Conservation (phyloP, 2,113 vertebrate genomes). For the Pampusana beccarii region DNA sequence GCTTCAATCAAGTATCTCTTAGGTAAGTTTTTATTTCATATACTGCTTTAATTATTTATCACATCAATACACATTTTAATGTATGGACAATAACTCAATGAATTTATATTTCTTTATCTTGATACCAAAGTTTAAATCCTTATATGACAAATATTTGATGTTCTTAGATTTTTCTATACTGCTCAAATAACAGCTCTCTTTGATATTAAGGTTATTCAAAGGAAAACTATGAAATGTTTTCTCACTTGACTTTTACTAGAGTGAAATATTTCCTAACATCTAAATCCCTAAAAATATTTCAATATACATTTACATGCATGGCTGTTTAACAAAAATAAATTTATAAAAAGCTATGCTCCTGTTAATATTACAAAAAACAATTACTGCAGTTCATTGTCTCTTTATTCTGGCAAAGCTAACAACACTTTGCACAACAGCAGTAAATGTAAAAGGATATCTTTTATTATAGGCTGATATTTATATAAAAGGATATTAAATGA, state of each 20-base stretch:
- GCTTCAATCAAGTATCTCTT: slow-evolving; percentile 67
- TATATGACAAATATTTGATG: slow-evolving; percentile 13
- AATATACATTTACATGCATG: neutral
- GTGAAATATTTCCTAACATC: slow-evolving; percentile 16
- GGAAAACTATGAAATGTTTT: slow-evolving; percentile 5
- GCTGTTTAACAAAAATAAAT: neutral
- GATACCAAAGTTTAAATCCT: slow-evolving; percentile 45
- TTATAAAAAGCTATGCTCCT: neutral
- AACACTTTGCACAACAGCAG: neutral
- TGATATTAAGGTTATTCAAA: neutral
- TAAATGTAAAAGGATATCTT: slow-evolving; percentile 10
- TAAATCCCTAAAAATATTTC: slow-evolving; percentile 1
- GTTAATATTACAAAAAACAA: slow-evolving; percentile 8
- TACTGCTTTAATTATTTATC: slow-evolving; percentile 28
- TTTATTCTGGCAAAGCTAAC: slow-evolving; percentile 36
- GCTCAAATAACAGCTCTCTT: slow-evolving; percentile 23
- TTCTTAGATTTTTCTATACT: slow-evolving; percentile 28
- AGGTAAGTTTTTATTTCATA: slow-evolving; percentile 78
- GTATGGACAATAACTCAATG: neutral
- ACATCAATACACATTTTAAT: slow-evolving; percentile 7
- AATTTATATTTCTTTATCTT: slow-evolving; percentile 40
- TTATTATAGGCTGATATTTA: slow-evolving; percentile 42
- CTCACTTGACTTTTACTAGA: neutral
- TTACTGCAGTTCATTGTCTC: slow-evolving; percentile 30
- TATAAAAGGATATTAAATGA: slow-evolving; percentile 25